Conservation (phyloP, 2,888 invertebrate genomes). For the Slavum lentiscoides region DNA sequence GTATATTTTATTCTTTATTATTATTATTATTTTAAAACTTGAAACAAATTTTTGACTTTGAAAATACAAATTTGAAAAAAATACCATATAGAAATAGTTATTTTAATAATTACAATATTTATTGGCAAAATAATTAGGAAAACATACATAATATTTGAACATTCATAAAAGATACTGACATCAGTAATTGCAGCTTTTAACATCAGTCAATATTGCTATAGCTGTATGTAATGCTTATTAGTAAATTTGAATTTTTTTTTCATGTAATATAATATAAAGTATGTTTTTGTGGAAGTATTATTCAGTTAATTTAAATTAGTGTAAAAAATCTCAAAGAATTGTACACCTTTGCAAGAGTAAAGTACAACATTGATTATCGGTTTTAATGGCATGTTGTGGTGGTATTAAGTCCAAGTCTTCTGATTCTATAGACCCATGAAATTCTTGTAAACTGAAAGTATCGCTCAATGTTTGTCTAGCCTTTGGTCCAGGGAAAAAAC, state of each 20-base stretch:
- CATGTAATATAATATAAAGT: background rate
- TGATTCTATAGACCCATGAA: slow-evolving; percentile 65
- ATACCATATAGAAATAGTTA: too few species aligned
- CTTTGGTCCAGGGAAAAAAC: slow-evolving; percentile 63
- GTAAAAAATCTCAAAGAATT: slow-evolving; percentile 28
- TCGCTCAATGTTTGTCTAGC: slow-evolving; percentile 64
- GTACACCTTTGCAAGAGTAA: slow-evolving; percentile 39
- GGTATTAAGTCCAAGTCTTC: slow-evolving; percentile 62
- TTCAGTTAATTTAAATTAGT: background rate
- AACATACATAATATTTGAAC: slow-evolving; percentile 8
- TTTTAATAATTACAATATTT: slow-evolving; percentile 16
- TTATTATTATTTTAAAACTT: too few species aligned
- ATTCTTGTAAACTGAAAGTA: slow-evolving; percentile 68
- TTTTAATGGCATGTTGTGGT: slow-evolving; percentile 58
- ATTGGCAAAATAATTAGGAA: slow-evolving; percentile 13
- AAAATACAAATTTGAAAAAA: too few species aligned
- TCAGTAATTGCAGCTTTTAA: slow-evolving; percentile 27
- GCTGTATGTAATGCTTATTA: slow-evolving; percentile 17
- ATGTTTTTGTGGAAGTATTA: slow-evolving; percentile 12
- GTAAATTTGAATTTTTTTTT: slow-evolving; percentile 8
- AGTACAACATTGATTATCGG: slow-evolving; percentile 40
- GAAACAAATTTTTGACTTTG: too few species aligned
- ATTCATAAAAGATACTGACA: slow-evolving; percentile 18
- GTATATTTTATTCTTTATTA: too few species aligned
- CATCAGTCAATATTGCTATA: slow-evolving; percentile 48